phyloP scores from a whole-genome alignment of 37 sponge, comb jelly and placozoan genomes.

The Bolinopsis microptera region DNA sequence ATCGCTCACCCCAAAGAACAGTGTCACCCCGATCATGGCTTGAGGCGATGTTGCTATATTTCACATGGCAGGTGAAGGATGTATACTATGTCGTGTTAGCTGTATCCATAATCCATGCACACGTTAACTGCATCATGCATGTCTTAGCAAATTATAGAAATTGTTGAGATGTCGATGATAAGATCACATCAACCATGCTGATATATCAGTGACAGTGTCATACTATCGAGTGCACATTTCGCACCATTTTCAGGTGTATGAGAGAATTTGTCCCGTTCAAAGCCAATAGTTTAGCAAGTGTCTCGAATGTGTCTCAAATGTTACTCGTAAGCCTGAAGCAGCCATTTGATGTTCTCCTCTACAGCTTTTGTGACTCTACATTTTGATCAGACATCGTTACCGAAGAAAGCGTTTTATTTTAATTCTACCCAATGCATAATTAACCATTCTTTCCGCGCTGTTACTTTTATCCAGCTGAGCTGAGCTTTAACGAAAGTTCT shows the following conservation, averaged over 20 bases:
- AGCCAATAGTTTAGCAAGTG: not conserved
- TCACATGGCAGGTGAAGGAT: not conserved
- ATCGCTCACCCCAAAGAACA: not conserved
- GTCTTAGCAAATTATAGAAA: no score
- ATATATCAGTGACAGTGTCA: not conserved
- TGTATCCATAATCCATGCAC: not conserved
- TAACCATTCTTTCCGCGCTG: no score
- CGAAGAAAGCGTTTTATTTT: no score
- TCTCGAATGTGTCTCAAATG: not conserved
- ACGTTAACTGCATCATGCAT: no score
- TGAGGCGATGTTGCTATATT: not conserved
- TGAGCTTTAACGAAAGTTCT: no score
- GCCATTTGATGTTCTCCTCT: not conserved
- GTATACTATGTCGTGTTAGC: not conserved
- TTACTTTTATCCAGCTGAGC: no score
- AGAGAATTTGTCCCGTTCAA: not conserved
- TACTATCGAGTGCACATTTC: not conserved
- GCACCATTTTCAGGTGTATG: not conserved
- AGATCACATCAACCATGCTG: no score
- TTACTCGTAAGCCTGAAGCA: not conserved
- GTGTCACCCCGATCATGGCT: not conserved
- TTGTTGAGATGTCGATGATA: no score
- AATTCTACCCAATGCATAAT: no score
- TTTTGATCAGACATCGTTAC: no score
- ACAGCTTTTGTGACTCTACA: no score